These are phyloP conservation scores for Lumbricus terrestris DNA, from an alignment of 2,888 invertebrate species.

Conservation along the genomic window DNA sequence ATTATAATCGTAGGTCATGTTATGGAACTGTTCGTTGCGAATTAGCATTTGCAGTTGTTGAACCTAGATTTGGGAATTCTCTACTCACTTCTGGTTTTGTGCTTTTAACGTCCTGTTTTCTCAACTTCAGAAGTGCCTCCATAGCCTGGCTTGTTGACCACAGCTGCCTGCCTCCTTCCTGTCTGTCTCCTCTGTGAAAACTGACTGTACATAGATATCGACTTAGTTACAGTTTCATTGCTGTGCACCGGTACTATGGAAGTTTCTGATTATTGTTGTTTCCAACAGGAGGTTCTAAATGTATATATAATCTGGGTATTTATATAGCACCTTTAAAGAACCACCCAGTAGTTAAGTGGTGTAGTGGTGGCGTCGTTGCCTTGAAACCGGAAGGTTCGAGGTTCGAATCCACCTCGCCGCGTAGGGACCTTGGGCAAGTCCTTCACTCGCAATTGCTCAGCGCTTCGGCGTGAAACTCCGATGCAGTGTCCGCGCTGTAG, in stretches of 20 bases:
- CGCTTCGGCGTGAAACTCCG: too few species aligned
- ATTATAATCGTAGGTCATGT: too few species aligned
- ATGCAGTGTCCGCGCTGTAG: too few species aligned
- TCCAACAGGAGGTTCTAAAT: too few species aligned
- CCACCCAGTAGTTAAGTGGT: too few species aligned
- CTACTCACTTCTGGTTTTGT: not conserved
- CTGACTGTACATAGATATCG: not conserved
- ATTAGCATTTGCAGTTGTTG: not conserved
- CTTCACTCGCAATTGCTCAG: too few species aligned
- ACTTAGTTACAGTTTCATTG: not conserved
- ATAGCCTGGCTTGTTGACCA: too few species aligned
- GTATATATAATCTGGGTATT: not conserved
- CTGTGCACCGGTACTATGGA: not conserved
- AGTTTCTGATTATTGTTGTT: not conserved
- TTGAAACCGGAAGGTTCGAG: too few species aligned
- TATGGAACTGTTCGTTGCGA: not conserved
- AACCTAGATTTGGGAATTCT: not conserved
- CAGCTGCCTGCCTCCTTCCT: too few species aligned
- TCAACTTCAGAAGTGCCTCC: not conserved
- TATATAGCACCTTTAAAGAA: not conserved
- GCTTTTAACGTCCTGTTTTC: not conserved
- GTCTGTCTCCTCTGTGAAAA: not conserved
- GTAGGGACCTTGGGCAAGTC: too few species aligned
- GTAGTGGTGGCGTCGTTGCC: too few species aligned
- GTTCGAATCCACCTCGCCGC: too few species aligned